Base-by-base conservation (phyloP, 2,797 vertebrate genomes). In the Cynopterus sphinx region DNA sequence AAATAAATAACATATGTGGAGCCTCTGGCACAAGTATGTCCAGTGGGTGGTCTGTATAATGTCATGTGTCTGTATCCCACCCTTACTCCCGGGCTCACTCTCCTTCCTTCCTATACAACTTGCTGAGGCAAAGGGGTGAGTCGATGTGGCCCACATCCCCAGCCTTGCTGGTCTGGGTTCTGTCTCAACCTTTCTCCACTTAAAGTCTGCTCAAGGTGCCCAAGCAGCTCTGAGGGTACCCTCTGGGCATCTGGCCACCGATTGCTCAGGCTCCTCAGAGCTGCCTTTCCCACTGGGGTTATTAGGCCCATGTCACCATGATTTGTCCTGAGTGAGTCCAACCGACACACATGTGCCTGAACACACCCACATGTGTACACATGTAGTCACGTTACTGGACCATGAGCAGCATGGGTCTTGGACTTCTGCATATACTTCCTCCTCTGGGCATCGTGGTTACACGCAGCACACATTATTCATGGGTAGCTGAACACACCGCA, bases 401-500 rank as follows among this genome's bases (percentile, higher is more conserved):
- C 43, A 16, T 31, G 65, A 90, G 59, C 41, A 51, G 10, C 0
- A 4, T 3, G 1, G 31, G 3, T 55, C 11, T 28, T 65, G 10
- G 31, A 67, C 67, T 22, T 53, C 75, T 9, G 2, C 36, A 39
- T 7, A 0, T 31, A 3, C 10, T 49, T 28, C 65, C 71, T 33
- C 22, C 22, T 9, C 22, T 51, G 6, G 15, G 53, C 41, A 17
- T 26, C 6, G 1, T 43, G 43, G 51, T 9, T 59, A 26, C 68
- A 33, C 0, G 0, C 11, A 36, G 19, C 24, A 55, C 26, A n/a
- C 10, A 6, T 0, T 0, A 9, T 26, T 24, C 7, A 2, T 17
- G 63, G 28, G 46, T 1, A 3, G 41, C 15, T 6, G 6, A 26
- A 24, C 3, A 17, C 26, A 11, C 10, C 16, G 51, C 12, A 1